Percentiles rank a stretch among this genome's conserved stretches.
These are phyloP conservation scores for Drosophila rellima DNA, from an alignment of 2,888 invertebrate genomes.

Conservation along the genomic window DNA sequence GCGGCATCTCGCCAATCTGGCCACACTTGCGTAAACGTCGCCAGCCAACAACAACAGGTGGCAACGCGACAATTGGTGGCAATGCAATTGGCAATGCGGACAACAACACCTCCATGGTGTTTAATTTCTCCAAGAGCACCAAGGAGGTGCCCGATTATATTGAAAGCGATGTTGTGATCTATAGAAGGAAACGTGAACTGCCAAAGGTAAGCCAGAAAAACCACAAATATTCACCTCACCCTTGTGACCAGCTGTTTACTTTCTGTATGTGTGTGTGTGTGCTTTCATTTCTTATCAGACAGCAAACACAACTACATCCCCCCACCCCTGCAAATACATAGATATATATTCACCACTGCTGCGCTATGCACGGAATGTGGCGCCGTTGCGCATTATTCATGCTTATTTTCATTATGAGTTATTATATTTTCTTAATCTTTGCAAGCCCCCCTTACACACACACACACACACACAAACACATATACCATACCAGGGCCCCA, in stretches of 20 bases:
- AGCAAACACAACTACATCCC: background rate
- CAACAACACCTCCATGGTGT: constrained; percentile 91
- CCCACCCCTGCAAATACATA: background rate
- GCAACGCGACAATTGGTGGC: constrained; percentile 14
- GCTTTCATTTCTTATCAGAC: constrained; percentile 50
- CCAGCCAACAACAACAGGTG: constrained; percentile 43
- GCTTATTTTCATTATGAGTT: constrained; percentile 61
- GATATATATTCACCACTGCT: background rate
- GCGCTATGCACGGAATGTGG: constrained; percentile 46
- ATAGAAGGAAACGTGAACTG: constrained; percentile 89
- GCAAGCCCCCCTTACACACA: constrained; percentile 41
- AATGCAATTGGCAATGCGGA: constrained; percentile 77
- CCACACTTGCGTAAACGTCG: constrained; percentile 79
- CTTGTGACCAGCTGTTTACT: constrained; percentile 34
- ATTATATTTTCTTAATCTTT: constrained; percentile 62
- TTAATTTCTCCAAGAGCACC: constrained; percentile 92
- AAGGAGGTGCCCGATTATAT: constrained; percentile 96
- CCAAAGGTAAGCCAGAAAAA: constrained; percentile 89
- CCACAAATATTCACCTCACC: background rate
- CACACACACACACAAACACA: constrained; percentile 9
- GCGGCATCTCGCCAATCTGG: constrained; percentile 74
- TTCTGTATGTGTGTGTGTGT: background rate
- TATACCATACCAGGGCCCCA: constrained; percentile 12
- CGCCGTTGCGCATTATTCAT: constrained; percentile 70
- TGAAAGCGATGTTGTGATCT: constrained; percentile 93